phyloP scores from a whole-genome alignment of 2,797 vertebrate species.

The Dermochelys coriacea region DNA sequence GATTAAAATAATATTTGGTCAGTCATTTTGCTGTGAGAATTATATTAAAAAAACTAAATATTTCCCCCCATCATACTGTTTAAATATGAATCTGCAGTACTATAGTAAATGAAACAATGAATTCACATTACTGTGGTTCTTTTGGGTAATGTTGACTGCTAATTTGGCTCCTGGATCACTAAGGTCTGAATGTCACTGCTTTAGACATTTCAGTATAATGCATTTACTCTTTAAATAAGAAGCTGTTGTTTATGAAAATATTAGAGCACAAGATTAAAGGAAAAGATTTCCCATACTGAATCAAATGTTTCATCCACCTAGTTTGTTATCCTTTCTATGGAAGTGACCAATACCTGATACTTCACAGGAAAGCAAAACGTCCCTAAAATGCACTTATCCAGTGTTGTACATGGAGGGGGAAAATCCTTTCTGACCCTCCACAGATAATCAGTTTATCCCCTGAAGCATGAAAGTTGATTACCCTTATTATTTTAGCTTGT shows the following conservation, averaged over 20 bases:
- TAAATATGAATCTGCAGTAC: no score
- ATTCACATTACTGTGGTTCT: no score
- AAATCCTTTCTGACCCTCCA: slow-evolving; percentile 29
- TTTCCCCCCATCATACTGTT: background rate
- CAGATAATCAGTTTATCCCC: slow-evolving; percentile 38
- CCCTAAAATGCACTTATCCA: background rate
- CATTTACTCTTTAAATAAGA: background rate
- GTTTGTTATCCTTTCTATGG: background rate
- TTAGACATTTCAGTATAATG: background rate
- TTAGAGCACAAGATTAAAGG: background rate
- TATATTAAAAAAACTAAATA: background rate
- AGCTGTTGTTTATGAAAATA: background rate
- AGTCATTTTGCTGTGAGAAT: background rate
- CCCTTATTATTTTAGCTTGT: slow-evolving; percentile 56
- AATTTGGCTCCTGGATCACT: no score
- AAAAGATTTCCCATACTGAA: background rate
- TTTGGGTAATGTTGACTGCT: no score
- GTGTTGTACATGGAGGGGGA: background rate
- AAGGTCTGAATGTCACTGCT: no score
- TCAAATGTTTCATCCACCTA: background rate
- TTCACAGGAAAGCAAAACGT: slow-evolving; percentile 23
- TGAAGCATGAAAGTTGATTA: slow-evolving; percentile 52
- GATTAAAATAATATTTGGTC: background rate
- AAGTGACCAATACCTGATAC: slow-evolving; percentile 26
- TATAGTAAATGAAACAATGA: no score